Evolutionary conservation across 2,888 invertebrate genomes (phyloP).

Genomic region (Tenthredo mesomela): DNA sequence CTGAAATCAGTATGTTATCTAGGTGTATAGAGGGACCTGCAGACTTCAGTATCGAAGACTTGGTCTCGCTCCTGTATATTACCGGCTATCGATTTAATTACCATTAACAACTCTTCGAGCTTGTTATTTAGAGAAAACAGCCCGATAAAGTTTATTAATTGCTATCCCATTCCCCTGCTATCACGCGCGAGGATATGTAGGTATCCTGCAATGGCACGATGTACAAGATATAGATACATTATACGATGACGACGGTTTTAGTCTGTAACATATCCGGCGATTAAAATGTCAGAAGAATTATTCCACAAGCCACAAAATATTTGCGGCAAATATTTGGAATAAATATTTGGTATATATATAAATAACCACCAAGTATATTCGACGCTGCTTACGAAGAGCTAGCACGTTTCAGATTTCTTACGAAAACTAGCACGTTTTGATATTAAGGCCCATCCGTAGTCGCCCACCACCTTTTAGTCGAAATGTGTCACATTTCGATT

Average conservation of each 20-base stretch:
- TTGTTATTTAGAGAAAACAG: slow-evolving; percentile 39
- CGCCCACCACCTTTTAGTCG: no score
- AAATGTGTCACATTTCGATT: no score
- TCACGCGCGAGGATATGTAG: not conserved
- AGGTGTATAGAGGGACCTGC: slow-evolving; percentile 55
- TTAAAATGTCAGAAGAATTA: not conserved
- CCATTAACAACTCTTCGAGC: slow-evolving; percentile 59
- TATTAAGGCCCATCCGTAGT: no score
- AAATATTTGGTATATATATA: no score
- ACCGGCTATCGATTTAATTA: slow-evolving; percentile 67
- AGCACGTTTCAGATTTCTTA: no score
- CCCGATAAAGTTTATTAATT: slow-evolving; percentile 46
- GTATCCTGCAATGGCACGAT: not conserved
- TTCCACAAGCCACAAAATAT: no score
- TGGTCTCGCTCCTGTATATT: slow-evolving; percentile 62
- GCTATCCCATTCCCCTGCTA: not conserved
- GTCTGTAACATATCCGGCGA: not conserved
- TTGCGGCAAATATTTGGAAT: no score
- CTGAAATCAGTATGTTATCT: slow-evolving; percentile 14
- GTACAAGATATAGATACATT: not conserved
- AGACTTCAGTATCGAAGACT: slow-evolving; percentile 52
- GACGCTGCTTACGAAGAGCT: no score
- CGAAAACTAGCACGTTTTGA: no score
- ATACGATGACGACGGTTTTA: not conserved
- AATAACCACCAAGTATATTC: no score